Evolutionary conservation across 2,113 vertebrate genomes (phyloP).

Genomic region (Leptosomus discolor): DNA sequence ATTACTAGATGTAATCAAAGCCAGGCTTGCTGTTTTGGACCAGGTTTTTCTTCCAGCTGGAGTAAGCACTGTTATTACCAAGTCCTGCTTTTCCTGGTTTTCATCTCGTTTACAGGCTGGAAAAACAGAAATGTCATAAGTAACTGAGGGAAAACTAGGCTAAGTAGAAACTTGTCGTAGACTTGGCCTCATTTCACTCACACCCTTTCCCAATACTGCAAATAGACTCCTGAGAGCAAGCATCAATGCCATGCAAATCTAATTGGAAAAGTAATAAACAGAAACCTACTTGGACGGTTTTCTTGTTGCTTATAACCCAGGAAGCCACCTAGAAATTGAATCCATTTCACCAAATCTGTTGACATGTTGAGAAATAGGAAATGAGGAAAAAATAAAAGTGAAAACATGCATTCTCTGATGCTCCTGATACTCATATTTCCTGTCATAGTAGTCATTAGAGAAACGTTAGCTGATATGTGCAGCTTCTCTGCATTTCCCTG

Average conservation of each 20-base stretch:
- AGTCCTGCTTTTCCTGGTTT: conserved; percentile 68
- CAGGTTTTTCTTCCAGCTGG: conserved; percentile 67
- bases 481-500: background rate
- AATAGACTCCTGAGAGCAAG: conserved; percentile 40
- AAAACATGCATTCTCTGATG: background rate
- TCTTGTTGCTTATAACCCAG: conserved; percentile 31
- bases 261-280: conserved; percentile 69
- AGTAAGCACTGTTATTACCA: conserved; percentile 42
- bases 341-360: conserved; percentile 40
- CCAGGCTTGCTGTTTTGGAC: conserved; percentile 60
- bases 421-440: background rate
- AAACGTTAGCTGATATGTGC: background rate
- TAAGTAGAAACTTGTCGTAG: conserved; percentile 38
- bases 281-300: conserved; percentile 45
- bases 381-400: background rate
- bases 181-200: conserved; percentile 52
- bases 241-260: conserved; percentile 63
- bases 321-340: conserved; percentile 55
- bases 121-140: conserved; percentile 64
- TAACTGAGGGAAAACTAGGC: conserved; percentile 47
- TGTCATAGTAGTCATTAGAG: background rate
- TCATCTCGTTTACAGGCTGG: conserved; percentile 42
- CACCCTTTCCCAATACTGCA: conserved; percentile 48
- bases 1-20: conserved; percentile 73
- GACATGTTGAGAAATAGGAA: conserved; percentile 26